These are phyloP conservation scores for Mormyrus lacerda DNA, from an alignment of 2,113 vertebrate genomes.

Conservation along the genomic window DNA sequence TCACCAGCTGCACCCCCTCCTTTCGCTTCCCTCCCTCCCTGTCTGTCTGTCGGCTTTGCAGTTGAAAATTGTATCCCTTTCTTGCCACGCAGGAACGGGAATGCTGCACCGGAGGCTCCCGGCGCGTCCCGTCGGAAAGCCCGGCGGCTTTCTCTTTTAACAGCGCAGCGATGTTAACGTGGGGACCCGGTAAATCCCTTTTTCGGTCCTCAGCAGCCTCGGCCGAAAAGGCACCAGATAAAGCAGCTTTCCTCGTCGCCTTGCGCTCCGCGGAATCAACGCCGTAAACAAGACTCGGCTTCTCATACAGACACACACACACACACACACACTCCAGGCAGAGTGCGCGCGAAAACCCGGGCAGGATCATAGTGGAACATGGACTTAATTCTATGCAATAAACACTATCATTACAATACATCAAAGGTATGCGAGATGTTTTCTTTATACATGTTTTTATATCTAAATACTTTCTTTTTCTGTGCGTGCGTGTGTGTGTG, in stretches of 20 bases:
- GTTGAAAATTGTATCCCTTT: slow-evolving; percentile 46
- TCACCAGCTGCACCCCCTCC: slow-evolving; percentile 35
- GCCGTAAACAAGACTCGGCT: slow-evolving; percentile 70
- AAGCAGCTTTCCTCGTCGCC: slow-evolving; percentile 41
- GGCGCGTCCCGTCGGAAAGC: too few species aligned
- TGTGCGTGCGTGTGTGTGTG: background rate
- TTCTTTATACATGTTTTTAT: background rate
- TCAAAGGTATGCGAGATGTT: background rate
- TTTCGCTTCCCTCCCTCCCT: slow-evolving; percentile 29
- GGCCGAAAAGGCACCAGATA: slow-evolving; percentile 26
- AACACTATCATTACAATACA: background rate
- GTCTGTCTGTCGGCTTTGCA: slow-evolving; percentile 39
- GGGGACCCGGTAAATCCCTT: background rate
- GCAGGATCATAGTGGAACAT: background rate
- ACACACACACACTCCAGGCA: slow-evolving; percentile 24
- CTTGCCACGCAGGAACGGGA: slow-evolving; percentile 55
- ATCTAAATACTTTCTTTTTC: background rate
- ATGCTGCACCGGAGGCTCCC: slow-evolving; percentile 34
- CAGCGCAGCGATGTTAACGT: background rate
- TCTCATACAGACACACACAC: slow-evolving; percentile 46
- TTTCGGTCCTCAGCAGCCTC: slow-evolving; percentile 4
- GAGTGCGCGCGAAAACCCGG: background rate
- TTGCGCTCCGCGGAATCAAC: slow-evolving; percentile 55
- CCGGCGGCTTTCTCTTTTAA: background rate
- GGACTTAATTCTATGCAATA: too few species aligned